Evolutionary conservation across 2,888 invertebrate species (phyloP).

Genomic region (Patella caerulea): DNA sequence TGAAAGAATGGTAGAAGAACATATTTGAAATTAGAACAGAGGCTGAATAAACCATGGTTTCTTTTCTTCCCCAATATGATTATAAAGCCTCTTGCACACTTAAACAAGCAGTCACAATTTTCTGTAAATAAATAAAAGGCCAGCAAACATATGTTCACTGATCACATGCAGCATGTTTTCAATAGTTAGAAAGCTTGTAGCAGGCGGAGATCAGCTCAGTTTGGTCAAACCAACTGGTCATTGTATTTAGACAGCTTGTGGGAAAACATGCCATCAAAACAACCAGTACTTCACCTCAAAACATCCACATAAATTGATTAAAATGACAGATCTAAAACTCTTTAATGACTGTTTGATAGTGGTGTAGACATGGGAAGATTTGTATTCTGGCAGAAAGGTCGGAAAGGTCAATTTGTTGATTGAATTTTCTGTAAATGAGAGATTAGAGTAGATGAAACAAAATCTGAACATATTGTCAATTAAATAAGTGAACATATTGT

Average conservation of each 20-base stretch:
- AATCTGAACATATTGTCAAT: no score
- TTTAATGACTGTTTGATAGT: conserved; percentile 6
- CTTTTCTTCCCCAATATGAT: no score
- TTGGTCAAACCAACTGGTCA: conserved; percentile 5
- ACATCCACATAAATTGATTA: neutral
- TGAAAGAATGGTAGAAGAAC: no score
- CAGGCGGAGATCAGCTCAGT: neutral
- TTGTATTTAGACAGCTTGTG: conserved; percentile 7
- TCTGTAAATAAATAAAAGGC: neutral
- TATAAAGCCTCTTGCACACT: neutral
- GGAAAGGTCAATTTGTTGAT: neutral
- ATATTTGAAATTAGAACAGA: no score
- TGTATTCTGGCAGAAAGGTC: conserved; percentile 5
- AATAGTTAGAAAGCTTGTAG: conserved; percentile 5
- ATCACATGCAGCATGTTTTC: neutral
- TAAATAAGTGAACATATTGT: no score
- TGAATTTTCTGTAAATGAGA: no score
- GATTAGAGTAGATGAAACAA: no score
- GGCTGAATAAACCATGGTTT: no score
- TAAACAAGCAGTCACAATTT: conserved; percentile 2
- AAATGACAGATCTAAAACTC: conserved; percentile 3
- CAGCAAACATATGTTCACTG: neutral
- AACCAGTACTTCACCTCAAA: neutral
- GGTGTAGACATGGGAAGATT: conserved; percentile 7
- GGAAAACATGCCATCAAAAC: neutral